Conservation (phyloP, 2,797 vertebrate species). For the Urocyon cinereoargenteus region DNA sequence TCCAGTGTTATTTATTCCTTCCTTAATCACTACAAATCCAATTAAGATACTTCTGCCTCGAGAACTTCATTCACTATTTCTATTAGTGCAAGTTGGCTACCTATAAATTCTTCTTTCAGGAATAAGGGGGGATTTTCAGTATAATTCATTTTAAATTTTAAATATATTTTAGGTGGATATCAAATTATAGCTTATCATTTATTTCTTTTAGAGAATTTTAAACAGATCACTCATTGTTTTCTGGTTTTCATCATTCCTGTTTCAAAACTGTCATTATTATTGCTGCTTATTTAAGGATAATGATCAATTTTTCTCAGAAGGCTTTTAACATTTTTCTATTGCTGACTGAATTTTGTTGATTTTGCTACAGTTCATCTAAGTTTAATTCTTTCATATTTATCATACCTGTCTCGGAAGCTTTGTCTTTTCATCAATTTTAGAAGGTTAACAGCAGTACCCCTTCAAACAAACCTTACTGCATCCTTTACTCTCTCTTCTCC, state of each 20-base stretch:
- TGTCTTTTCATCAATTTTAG: neutral
- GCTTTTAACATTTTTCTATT: neutral
- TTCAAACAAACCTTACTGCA: neutral
- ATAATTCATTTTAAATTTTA: neutral
- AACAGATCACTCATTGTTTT: neutral
- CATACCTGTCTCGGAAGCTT: neutral
- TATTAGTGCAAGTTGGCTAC: neutral
- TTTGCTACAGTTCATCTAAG: neutral
- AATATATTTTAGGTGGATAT: neutral
- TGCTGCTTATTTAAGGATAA: neutral
- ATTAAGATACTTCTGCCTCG: neutral
- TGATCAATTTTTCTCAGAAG: neutral
- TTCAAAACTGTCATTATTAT: neutral
- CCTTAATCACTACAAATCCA: neutral
- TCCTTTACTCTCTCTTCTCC: neutral
- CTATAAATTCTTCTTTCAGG: neutral
- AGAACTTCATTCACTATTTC: neutral
- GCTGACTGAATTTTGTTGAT: neutral
- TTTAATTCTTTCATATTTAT: neutral
- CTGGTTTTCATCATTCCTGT: neutral
- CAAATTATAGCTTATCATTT: neutral
- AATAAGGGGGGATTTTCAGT: neutral
- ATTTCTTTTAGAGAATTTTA: slow-evolving; percentile 8
- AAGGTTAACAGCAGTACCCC: neutral
- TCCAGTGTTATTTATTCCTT: neutral